Conservation (phyloP, 2,797 vertebrate genomes). For the Octomys mimax region DNA sequence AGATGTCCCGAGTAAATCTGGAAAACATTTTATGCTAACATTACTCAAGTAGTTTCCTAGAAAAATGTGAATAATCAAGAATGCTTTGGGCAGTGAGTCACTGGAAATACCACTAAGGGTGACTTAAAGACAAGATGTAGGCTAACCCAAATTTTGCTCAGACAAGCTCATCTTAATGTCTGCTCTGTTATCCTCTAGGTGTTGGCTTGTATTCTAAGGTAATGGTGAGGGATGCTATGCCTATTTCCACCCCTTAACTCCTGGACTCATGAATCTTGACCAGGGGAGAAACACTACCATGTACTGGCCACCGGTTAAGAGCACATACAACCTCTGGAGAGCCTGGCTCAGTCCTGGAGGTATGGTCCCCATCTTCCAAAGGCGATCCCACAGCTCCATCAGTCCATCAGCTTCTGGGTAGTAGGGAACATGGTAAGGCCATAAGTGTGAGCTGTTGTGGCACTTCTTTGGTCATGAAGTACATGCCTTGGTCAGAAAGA, state of each 20-base stretch:
- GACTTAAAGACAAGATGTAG: not conserved
- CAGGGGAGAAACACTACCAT: not conserved
- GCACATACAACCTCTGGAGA: not conserved
- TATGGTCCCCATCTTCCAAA: not conserved
- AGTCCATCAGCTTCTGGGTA: not conserved
- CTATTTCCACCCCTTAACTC: not conserved
- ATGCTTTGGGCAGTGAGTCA: slow-evolving; percentile 16
- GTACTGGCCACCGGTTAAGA: not conserved
- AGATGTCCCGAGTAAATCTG: not conserved
- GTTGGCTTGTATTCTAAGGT: not conserved
- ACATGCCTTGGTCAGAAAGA: not conserved
- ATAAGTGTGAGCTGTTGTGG: not conserved
- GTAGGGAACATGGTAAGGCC: not conserved
- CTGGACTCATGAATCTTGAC: not conserved
- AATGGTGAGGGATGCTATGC: not conserved
- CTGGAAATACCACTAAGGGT: not conserved
- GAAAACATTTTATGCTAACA: not conserved
- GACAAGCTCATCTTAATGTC: not conserved
- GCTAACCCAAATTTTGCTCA: not conserved
- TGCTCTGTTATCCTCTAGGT: not conserved
- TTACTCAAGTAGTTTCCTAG: slow-evolving; percentile 6
- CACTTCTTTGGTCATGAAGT: not conserved
- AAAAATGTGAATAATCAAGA: slow-evolving; percentile 50
- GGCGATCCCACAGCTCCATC: not conserved
- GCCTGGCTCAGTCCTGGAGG: not conserved